A percentile compares a stretch with the other conserved stretches of the same genome.
Conservation (phyloP, 2,113 vertebrate species). For the Marcusenius ussheri region DNA sequence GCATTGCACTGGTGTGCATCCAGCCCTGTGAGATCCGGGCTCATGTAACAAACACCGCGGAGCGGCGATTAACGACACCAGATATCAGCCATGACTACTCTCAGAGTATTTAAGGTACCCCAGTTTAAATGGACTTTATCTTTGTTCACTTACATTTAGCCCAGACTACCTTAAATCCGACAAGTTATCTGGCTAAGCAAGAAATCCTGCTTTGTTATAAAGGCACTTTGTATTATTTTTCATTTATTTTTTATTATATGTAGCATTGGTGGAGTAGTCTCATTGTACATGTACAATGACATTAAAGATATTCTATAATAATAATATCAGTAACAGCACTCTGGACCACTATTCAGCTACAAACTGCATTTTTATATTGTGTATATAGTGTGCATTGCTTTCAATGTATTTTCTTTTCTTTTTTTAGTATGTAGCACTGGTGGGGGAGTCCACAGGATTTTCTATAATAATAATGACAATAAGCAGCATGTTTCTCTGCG, state of each 20-base stretch:
- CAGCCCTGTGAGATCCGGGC: background rate
- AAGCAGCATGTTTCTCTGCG: background rate
- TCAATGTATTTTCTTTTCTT: background rate
- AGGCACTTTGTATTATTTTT: background rate
- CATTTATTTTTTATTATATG: background rate
- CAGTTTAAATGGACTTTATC: no score
- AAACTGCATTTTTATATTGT: background rate
- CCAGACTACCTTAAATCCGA: no score
- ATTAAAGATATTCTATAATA: background rate
- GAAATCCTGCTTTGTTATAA: no score
- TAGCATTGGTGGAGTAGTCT: background rate
- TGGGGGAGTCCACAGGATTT: background rate
- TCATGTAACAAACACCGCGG: background rate
- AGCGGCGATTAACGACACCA: background rate
- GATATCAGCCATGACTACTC: background rate
- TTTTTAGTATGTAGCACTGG: background rate
- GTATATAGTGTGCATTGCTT: background rate
- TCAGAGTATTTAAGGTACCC: background rate
- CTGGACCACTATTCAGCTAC: no score
- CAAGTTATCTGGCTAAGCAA: no score
- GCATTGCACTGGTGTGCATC: background rate
- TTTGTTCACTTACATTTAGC: no score
- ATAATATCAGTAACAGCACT: background rate
- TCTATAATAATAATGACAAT: background rate
- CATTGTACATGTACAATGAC: background rate